Percentiles rank a stretch among this genome's conserved stretches.
These are phyloP conservation scores for Apis florea DNA, from an alignment of 1,140 invertebrate genomes.

Conservation along the genomic window DNA sequence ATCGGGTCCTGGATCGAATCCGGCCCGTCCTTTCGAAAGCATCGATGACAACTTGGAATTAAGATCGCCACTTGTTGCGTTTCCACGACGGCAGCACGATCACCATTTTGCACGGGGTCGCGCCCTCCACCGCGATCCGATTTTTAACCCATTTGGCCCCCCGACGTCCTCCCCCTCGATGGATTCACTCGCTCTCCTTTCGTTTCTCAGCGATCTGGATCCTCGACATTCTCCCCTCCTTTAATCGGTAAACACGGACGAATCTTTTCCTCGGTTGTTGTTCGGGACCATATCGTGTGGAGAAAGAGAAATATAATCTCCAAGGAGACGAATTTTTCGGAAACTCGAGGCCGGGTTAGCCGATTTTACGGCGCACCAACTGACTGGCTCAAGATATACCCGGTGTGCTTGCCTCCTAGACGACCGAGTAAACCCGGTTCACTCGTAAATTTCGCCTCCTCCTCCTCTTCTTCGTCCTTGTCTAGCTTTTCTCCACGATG, in stretches of 20 bases:
- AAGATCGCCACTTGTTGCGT: constrained; percentile 69
- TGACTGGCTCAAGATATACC: constrained; percentile 41
- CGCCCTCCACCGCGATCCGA: constrained; percentile 55
- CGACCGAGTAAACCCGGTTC: constrained; percentile 56
- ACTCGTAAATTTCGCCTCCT: constrained; percentile 68
- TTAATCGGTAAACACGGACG: not conserved
- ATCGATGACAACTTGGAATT: constrained; percentile 50
- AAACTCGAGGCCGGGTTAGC: constrained; percentile 39
- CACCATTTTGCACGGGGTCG: constrained; percentile 67
- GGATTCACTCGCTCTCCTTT: not conserved
- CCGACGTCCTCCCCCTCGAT: not conserved
- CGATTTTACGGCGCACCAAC: constrained; percentile 59
- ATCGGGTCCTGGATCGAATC: constrained; percentile 51
- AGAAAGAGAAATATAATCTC: not conserved
- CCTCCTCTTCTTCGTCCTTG: constrained; percentile 35
- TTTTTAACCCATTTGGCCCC: constrained; percentile 72
- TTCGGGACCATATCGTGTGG: not conserved
- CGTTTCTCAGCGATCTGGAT: not conserved
- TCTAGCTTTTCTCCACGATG: not conserved
- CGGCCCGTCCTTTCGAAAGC: constrained; percentile 32
- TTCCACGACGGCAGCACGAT: constrained; percentile 56
- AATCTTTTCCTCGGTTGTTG: not conserved
- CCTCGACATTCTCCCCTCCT: constrained; percentile 8
- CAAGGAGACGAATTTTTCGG: no score
- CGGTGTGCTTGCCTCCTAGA: constrained; percentile 26